Evolutionary conservation across 64 coral and sea anemone genomes (phyloP).

Genomic region (Orbicella faveolata): DNA sequence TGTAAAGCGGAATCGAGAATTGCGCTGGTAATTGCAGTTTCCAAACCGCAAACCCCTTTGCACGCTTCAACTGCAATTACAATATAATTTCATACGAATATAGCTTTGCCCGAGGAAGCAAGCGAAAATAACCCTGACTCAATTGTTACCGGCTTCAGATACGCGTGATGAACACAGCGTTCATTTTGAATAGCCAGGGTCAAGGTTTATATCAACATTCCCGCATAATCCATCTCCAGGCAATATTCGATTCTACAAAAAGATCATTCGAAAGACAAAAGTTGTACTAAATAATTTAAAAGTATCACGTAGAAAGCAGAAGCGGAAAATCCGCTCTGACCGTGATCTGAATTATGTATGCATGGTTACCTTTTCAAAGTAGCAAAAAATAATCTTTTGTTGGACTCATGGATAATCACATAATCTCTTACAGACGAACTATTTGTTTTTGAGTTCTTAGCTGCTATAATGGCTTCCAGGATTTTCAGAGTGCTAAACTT

Average conservation of each 20-base stretch:
- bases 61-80: not conserved
- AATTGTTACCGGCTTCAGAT: not conserved
- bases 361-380: not conserved
- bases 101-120: not conserved
- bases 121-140: not conserved
- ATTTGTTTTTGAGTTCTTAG: not conserved
- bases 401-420: not conserved
- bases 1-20: not conserved
- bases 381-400: not conserved
- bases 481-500: not conserved
- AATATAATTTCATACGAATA: not conserved
- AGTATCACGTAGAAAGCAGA: constrained; percentile 35
- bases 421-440: not conserved
- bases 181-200: not conserved
- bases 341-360: not conserved
- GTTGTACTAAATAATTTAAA: not conserved
- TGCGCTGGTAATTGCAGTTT: not conserved
- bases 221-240: not conserved
- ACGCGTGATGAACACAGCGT: not conserved
- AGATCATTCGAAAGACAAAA: not conserved
- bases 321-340: not conserved
- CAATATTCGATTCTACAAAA: not conserved
- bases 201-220: constrained; percentile 1
- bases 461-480: not conserved
- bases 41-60: not conserved